phyloP scores from a whole-genome alignment of 30 jellyfish, hydroid and myxozoan species.

The Chrysaora quinquecirrha region DNA sequence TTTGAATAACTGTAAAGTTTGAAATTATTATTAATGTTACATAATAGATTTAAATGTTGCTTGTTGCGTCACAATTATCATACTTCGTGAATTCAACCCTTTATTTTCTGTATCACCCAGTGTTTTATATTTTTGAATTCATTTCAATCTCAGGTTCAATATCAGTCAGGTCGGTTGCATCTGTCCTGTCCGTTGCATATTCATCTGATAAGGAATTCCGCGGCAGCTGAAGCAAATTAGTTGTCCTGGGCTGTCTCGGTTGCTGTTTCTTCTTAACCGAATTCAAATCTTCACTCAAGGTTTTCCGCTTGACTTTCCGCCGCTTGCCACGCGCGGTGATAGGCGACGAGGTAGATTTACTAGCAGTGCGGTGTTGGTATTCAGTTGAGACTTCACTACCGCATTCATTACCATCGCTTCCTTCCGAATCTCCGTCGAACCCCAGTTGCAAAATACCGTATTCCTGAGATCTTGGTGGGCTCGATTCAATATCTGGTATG shows the following conservation, averaged over 20 bases:
- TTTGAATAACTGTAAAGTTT: too few relatives aligned
- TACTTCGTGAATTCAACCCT: too few relatives aligned
- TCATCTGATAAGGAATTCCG: neutral
- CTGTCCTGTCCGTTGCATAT: neutral
- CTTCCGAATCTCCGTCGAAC: conserved; percentile 52
- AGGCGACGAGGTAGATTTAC: conserved; percentile 25
- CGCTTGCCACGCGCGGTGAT: conserved; percentile 22
- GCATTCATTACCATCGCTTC: conserved; percentile 5
- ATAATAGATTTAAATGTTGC: too few relatives aligned
- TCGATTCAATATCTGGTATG: too few relatives aligned
- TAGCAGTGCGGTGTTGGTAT: neutral
- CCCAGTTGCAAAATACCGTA: neutral
- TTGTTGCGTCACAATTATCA: too few relatives aligned
- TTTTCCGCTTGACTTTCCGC: conserved; percentile 31
- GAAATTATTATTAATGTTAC: too few relatives aligned
- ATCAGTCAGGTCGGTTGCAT: neutral
- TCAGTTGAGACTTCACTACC: neutral
- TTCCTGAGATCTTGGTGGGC: neutral
- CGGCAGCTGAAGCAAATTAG: neutral
- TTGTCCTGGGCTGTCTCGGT: neutral
- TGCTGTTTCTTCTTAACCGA: neutral
- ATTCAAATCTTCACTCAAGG: conserved; percentile 21
- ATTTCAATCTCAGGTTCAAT: neutral
- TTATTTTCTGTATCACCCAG: too few relatives aligned
- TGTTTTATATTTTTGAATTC: neutral